Base-by-base conservation (phyloP, 2,797 vertebrate genomes). In the Chromis chromis region DNA sequence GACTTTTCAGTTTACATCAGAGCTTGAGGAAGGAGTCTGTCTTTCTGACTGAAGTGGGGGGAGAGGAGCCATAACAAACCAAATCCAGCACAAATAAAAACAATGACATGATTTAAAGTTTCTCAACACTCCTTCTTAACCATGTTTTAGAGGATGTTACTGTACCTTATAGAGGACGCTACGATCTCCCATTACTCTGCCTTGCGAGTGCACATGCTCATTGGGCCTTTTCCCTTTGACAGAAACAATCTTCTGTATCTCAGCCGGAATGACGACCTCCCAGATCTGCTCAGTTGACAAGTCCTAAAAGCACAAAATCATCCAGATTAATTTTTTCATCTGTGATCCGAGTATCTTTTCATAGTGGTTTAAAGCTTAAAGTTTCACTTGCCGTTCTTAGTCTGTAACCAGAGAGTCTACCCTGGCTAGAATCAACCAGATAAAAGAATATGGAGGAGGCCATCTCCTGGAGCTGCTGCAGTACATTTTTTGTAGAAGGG, bases 161-260 rank as follows among this genome's bases (percentile, higher is more conserved):
- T 67, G 2, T 81, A 99, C 98, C 97, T 99, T 99, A 64, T 99
- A 99, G 27, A 99, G 97, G 56, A 99, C 98, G 0, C 98, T 99
- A 36, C 98, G 97, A 82, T 99, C 98, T 1, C 98, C 98, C 98
- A 99, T 99, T 33, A 99, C 98, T 0, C 98, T 94, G 71, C 98
- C 98, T 88, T 99, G 98, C 0, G 98, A 99, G 80, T 99, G 98
- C 21, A 99, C 98, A 0, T 99, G 98, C 87, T 99, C 98, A 0
- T 95, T 98, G 73, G 95, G 93, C 50, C 96, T 94, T 79, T 99
- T 99, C 59, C 97, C 98, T 89, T 97, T 97, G 78, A 98, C 96
- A 0, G 83, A 80, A 56, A 97, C 95, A 0, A 99, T 96, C 77
- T 74, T 96, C 93, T 99, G 98, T 0, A 96, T 91, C 25, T 99